Evolutionary conservation across 2,797 vertebrate species (phyloP).

Genomic region (Sebastes minor): DNA sequence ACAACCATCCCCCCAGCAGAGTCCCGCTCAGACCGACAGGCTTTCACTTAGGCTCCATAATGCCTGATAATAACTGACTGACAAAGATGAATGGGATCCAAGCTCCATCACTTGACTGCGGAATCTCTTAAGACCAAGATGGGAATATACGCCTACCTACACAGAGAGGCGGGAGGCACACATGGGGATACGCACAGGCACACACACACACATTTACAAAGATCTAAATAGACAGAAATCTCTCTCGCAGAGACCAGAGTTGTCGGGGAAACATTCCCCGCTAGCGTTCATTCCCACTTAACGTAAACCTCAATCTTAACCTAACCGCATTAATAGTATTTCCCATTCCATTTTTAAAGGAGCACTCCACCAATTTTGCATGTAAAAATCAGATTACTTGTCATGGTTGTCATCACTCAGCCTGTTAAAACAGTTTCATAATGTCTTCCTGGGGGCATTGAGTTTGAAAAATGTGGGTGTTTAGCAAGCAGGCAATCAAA

Average conservation of each 20-base stretch:
- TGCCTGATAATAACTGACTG: constrained; percentile 67
- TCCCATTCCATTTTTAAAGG: not conserved
- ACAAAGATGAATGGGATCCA: constrained; percentile 65
- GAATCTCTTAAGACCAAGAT: constrained; percentile 32
- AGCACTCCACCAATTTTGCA: not conserved
- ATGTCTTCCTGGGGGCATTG: not conserved
- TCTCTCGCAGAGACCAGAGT: not conserved
- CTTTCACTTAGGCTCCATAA: constrained; percentile 51
- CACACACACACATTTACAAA: not conserved
- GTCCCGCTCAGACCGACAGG: constrained; percentile 21
- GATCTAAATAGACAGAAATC: constrained; percentile 18
- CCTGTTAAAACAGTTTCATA: not conserved
- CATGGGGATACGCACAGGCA: not conserved
- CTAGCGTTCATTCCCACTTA: not conserved
- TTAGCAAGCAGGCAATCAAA: not conserved
- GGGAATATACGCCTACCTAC: constrained; percentile 26
- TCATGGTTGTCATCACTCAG: not conserved
- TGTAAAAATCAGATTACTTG: not conserved
- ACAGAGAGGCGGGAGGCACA: constrained; percentile 2
- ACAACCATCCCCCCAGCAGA: not conserved
- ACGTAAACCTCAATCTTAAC: not conserved
- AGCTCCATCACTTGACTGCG: constrained; percentile 28
- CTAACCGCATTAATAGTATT: not conserved
- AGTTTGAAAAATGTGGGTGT: not conserved
- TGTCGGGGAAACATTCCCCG: not conserved